Base-by-base conservation (phyloP, 2,888 invertebrate species). In the Lepidocyrtinus sp. region DNA sequence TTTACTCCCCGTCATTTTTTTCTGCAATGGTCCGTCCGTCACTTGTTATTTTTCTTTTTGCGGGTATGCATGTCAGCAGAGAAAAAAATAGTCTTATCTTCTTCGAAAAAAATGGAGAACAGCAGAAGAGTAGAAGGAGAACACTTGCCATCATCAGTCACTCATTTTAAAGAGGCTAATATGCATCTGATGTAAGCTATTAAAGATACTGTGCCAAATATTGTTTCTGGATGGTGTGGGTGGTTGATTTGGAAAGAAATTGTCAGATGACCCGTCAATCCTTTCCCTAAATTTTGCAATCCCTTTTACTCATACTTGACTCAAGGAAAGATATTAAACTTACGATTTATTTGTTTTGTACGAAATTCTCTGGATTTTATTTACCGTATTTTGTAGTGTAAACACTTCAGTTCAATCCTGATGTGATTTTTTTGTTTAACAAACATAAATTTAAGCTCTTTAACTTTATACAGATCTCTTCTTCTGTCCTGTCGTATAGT, bases 11-110 rank as follows among this genome's bases (percentile, higher is more conserved):
- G 2, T 55, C 55, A n/a, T 2, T 55, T 3, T 55, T 55, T 55
- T 55, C 55, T 55, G 55, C 55, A 36, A 36, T 5, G 55, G 17
- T 55, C 55, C 17, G 55, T 55, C 55, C 55, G 55, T 55, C 55
- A 12, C 12, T 36, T 36, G 5, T 36, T 12, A 5, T 36, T 36
- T 12, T 9, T 36, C 36, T 36, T 36, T 36, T 36, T 36, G 36
- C 36, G 36, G 36, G 36, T 36, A 36, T 36, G 36, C 36, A 36
- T 12, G 12, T 36, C 36, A 36, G 36, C 7, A 36, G 36, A 36
- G 36, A 12, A 36, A 12, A 9, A 36, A 36, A 36, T 9, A 9
- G 12, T 36, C 36, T 36, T 36, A 9, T 5, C 36, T 12, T 36
- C 12, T 9, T 36, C 36, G 5, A 9, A 12, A 9, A 12, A 36